These are phyloP conservation scores for Rallus limicola DNA, from an alignment of 2,113 vertebrate species.

Conservation along the genomic window DNA sequence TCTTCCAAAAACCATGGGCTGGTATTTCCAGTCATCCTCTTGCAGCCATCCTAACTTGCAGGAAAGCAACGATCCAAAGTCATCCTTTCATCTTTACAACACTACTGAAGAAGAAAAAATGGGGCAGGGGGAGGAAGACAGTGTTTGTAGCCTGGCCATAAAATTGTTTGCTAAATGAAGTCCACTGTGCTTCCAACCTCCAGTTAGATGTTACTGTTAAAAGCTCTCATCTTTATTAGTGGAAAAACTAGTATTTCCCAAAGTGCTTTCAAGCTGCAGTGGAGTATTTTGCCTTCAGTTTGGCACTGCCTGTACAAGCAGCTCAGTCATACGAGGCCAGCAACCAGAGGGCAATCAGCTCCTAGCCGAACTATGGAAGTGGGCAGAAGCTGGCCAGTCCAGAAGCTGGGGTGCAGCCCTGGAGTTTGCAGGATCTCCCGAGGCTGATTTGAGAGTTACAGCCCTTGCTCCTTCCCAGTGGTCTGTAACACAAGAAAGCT, in stretches of 20 bases:
- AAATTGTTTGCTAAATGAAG: neutral
- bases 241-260: neutral
- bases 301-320: neutral
- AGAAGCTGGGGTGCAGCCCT: neutral
- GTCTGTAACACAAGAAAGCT: neutral
- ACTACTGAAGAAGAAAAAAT: neutral
- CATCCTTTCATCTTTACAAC: neutral
- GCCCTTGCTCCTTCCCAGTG: neutral
- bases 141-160: neutral
- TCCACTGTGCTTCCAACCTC: neutral
- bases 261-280: neutral
- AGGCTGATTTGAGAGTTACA: neutral
- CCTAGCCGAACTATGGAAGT: neutral
- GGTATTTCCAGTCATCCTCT: neutral
- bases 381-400: neutral
- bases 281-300: neutral
- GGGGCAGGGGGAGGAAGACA: neutral
- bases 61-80: neutral
- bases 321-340: neutral
- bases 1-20: neutral
- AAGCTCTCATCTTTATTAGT: neutral
- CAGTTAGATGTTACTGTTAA: neutral
- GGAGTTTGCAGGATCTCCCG: neutral
- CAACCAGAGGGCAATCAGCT: neutral
- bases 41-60: neutral